A percentile compares a stretch with the other conserved stretches of the same genome.
Evolutionary conservation across 2,113 vertebrate species (phyloP).

Genomic region (Halichoeres trimaculatus): DNA sequence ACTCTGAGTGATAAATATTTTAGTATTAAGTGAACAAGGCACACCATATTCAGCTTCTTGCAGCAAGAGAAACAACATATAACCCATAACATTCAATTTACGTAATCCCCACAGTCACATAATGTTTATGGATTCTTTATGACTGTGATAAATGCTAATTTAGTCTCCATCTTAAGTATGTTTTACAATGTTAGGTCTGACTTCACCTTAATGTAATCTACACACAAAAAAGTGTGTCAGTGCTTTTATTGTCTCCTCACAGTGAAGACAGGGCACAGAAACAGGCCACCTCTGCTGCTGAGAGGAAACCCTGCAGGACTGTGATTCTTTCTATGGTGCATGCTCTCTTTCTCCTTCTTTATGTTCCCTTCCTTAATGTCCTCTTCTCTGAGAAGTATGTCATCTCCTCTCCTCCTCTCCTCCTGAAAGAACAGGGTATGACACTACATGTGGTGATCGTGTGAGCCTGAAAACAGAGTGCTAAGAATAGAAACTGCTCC

Average conservation of each 20-base stretch:
- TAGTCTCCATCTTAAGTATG: not conserved
- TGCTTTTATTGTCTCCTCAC: constrained; percentile 59
- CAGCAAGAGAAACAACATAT: not conserved
- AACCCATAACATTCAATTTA: constrained; percentile 9
- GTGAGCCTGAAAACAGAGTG: constrained; percentile 12
- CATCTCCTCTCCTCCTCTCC: constrained; percentile 3
- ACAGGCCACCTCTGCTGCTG: constrained; percentile 57
- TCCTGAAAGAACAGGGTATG: constrained; percentile 10
- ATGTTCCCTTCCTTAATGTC: not conserved
- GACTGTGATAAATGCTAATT: not conserved
- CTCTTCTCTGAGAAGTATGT: not conserved
- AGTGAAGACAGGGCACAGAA: constrained; percentile 51
- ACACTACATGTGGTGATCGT: not conserved
- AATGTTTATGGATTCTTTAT: not conserved
- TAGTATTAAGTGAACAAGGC: constrained; percentile 50
- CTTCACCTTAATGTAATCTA: constrained; percentile 31
- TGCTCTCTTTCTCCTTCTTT: constrained; percentile 19
- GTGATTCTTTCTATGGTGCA: constrained; percentile 23
- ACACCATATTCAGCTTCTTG: constrained; percentile 31
- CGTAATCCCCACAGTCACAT: not conserved
- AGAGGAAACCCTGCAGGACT: constrained; percentile 58
- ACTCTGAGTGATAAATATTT: constrained; percentile 71
- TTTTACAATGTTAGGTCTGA: not conserved
- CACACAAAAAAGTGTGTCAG: constrained; percentile 67
- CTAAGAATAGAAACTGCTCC: not conserved